Percentiles rank a stretch among this genome's conserved stretches.
Evolutionary conservation across 2,888 invertebrate species (phyloP).

Genomic region (Zootermopsis nevadensis): DNA sequence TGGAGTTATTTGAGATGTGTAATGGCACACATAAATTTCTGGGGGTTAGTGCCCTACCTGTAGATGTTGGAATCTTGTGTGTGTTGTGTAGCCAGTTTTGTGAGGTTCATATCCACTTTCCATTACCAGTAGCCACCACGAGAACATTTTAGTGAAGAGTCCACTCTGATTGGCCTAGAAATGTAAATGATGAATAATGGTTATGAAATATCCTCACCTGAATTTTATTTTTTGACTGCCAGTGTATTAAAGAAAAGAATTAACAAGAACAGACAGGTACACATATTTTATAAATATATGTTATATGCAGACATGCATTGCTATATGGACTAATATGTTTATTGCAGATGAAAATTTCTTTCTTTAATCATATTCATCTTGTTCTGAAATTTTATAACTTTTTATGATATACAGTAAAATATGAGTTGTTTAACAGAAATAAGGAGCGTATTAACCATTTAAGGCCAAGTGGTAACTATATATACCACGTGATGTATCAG

Average conservation of each 20-base stretch:
- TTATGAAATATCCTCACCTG: no score
- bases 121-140: conserved; percentile 7
- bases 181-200: neutral
- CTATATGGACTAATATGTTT: neutral
- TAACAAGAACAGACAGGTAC: neutral
- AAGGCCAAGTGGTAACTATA: no score
- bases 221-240: no score
- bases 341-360: neutral
- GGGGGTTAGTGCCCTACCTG: neutral
- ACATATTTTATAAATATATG: neutral
- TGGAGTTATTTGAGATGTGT: no score
- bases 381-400: no score
- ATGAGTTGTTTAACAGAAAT: no score
- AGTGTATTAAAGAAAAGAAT: neutral
- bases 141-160: neutral
- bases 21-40: neutral
- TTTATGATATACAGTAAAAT: no score
- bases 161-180: neutral
- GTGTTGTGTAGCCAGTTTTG: neutral
- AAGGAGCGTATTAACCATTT: no score
- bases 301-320: neutral
- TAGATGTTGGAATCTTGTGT: neutral
- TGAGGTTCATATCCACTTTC: neutral
- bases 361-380: neutral
- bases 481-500: no score